Base-by-base conservation (phyloP, 1,140 invertebrate species). In the Trachymyrmex septentrionalis region DNA sequence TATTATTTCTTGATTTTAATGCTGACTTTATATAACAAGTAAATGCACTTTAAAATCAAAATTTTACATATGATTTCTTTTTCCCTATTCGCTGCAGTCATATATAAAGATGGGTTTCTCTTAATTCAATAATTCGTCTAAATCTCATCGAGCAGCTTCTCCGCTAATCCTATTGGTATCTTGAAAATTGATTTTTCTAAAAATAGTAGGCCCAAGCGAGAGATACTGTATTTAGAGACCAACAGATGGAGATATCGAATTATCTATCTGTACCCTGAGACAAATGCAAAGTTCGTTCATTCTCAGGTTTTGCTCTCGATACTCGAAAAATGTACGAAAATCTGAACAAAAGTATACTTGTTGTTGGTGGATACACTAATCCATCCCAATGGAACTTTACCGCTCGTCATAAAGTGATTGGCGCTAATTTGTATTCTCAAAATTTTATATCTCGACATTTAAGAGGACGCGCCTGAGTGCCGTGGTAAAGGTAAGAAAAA, bases 121-220 rank as follows among this genome's bases (percentile, higher is more conserved):
- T 66, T 66, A 53, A 34, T 30, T 66, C 21, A 50, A 50, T 21
- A 59, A 75, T 57, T 73, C 53, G 10, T n/a, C 9, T 27, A 27
- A 6, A 5, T 48, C 27, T 78, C 27, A 16, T 21, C 53, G 38
- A 12, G 10, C 24, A 34, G 19, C 24, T 48, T 50, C 24, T 78
- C 12, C 24, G 27, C 16, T 66, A 30, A 78, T 64, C 19, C 21
- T 50, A 38, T 69, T 69, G 19, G 3, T 48, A 71, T 21, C 16
- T 7, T 24, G 16, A 21, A 12, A 27, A 81, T 81, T 21, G 78
- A 81, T 81, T 81, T 81, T 71, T 71, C 50, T n/a, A 19, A 57
- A 59, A 81, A 81, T 81, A 81, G 78, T 27, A 48, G 9, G 4
- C 5, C 24, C 16, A 44, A 38, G 21, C 10, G 21, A 3, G 21